Base-by-base conservation (phyloP, 2,113 vertebrate species). In the Takifugu flavidus region DNA sequence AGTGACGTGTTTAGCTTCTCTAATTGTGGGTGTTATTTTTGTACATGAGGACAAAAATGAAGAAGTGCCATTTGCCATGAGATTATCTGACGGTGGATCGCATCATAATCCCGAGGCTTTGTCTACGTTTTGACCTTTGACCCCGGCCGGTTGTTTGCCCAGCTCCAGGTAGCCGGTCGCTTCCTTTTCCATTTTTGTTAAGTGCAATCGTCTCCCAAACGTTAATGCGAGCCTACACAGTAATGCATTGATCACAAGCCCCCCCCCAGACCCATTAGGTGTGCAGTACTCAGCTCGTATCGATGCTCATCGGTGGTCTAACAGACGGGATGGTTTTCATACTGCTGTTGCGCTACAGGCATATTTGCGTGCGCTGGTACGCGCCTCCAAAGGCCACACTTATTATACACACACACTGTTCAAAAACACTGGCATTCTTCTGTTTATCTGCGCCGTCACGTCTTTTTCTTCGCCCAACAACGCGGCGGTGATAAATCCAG, bases 261-360 rank as follows among this genome's bases (percentile, higher is more conserved):
- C 65, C 34, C 65, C 66, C 65, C 64, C 47, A 47, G 46, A 50
- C 25, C 83, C 85, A 87, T 88, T 86, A 86, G 49, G 42, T 59
- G 28, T 25, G 34, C 76, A 65, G 62, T 68, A 70, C 66, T 77
- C 52, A 66, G 73, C 59, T 56, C 15, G 59, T 72, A 76, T 82
- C 56, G 74, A 82, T 69, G 71, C 74, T 5, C 61, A 69, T 51
- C 68, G 58, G 59, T 69, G 53, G 15, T 56, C 53, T 54, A 59
- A 49, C 61, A 71, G 47, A 70, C 57, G 61, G 67, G 56, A 67
- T 57, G 56, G 49, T 44, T 55, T 31, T 68, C 69, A 60, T 12
- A 43, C 25, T 56, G 53, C 63, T 20, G 13, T 75, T 65, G 74
- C 69, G 56, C 43, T 34, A 50, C 25, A 53, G 20, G 69, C 20